Evolutionary conservation across 2,797 vertebrate species (phyloP).

Genomic region (Galago senegalensis): DNA sequence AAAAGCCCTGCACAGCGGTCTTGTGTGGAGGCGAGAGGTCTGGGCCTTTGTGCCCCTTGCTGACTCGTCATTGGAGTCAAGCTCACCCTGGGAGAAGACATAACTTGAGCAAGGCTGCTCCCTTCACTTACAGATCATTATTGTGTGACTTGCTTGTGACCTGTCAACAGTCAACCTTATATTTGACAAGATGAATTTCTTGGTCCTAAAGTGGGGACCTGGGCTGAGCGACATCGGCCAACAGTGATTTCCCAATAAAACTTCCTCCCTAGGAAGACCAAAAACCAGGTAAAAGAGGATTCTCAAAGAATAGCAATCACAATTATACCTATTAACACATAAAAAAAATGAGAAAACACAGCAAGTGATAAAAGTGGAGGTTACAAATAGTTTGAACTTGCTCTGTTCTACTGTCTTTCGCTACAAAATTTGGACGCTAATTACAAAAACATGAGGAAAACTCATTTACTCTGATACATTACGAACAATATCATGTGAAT

Average conservation of each 20-base stretch:
- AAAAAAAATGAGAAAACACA: constrained; percentile 33
- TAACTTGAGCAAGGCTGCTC: not conserved
- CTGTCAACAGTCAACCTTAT: not conserved
- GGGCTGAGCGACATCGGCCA: not conserved
- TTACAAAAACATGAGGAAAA: not conserved
- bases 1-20: not conserved
- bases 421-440: constrained; percentile 4
- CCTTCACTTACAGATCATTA: not conserved
- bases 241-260: not conserved
- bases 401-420: not conserved
- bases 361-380: not conserved
- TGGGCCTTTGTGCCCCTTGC: accelerated
- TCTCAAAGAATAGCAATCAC: not conserved
- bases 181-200: not conserved
- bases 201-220: not conserved
- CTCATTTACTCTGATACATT: not conserved
- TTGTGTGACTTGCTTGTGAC: not conserved
- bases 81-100: not conserved
- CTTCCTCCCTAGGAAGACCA: not conserved
- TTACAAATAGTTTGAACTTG: not conserved
- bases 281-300: not conserved
- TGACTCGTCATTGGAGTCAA: not conserved
- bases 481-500: not conserved
- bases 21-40: not conserved
- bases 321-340: not conserved